Base-by-base conservation (phyloP, 2,888 invertebrate species). In the Cynaeus angustus region DNA sequence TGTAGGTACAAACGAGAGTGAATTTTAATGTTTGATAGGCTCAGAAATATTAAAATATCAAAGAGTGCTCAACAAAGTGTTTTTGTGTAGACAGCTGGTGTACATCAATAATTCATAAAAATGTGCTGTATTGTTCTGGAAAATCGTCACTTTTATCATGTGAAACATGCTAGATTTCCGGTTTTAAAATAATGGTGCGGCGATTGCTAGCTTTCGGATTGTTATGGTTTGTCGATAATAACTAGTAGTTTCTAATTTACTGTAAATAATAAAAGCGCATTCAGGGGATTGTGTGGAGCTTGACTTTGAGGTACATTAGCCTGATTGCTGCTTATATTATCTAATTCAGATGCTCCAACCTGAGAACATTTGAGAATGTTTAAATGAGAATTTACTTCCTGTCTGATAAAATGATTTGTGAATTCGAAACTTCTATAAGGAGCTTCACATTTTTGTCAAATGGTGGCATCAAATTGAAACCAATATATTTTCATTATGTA, bases 401-500 rank as follows among this genome's bases (percentile, higher is more conserved):
- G 38, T 4, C 33, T 33, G 12, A 41, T 41, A 41, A 41, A 33
- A 13, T 26, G 33, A 26, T 33, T 33, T 9, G 33, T 56, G 13
- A 16, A 21, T 26, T 6, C 1, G 16, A 9, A 16, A 5, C 1
- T 10, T 30, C 6, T 37, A 26, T 3, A 58, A 45, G 58, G n/a
- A 33, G 13, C 16, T 21, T 41, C 41, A 28, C 10, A 41, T 16
- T 52, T 61, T 62, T 53, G 64, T 53, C 64, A 62, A 62, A 26
- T 48, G 48, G 62, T 14, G 13, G 41, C 37, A 38, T 6, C 30
- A 43, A 43, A 64, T 52, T 41, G 64, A 64, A 64, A 33, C 53
- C 70, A 58, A 74, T 72, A 70, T 64, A 73, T 74, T 68, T 68
- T 73, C 72, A 72, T 73, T 73, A 73, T 66, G 59, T 67, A 71